phyloP scores from a whole-genome alignment of 2,113 vertebrate species.

The Oryctolagus cuniculus region mOryCun1.1 NC_091436.1:139959501-139960000 shows the following conservation, averaged over 20 bases:
- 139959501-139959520: no score
- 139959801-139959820: constrained; percentile 45
- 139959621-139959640: neutral
- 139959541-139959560: no score
- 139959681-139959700: constrained; percentile 24
- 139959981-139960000: constrained; percentile 24
- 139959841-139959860: constrained; percentile 37
- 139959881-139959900: constrained; percentile 33
- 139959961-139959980: constrained; percentile 22
- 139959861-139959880: constrained; percentile 18
- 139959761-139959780: constrained; percentile 38
- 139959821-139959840: constrained; percentile 24
- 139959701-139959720: constrained; percentile 58
- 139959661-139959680: constrained; percentile 45
- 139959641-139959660: constrained; percentile 40
- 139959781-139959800: constrained; percentile 41
- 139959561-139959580: constrained; percentile 3
- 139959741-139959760: constrained; percentile 32
- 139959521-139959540: no score
- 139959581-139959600: neutral
- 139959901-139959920: neutral
- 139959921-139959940: constrained; percentile 46
- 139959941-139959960: neutral
- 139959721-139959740: constrained; percentile 40
- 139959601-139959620: constrained; percentile 27